Evolutionary conservation across 1,140 invertebrate genomes (phyloP).

Genomic region (Halesus radiatus): DNA sequence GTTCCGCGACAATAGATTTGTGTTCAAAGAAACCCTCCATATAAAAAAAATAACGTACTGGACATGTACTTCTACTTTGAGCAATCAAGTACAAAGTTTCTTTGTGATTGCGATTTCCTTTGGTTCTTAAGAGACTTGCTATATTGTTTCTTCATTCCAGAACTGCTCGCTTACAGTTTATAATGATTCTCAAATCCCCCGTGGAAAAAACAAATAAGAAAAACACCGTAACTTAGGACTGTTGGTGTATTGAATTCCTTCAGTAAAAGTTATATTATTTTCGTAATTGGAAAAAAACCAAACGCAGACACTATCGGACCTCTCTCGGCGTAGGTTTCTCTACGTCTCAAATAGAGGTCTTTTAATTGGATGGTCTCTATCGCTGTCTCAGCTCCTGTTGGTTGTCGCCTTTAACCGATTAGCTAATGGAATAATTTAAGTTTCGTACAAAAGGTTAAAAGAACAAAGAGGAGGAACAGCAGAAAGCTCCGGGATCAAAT

Average conservation of each 20-base stretch:
- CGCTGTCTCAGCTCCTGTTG: not conserved
- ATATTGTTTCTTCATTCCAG: too few relatives aligned
- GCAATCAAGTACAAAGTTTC: too few relatives aligned
- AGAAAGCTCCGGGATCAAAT: conserved; percentile 33
- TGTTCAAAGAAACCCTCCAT: too few relatives aligned
- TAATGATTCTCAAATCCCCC: not conserved
- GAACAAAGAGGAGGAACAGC: conserved; percentile 20
- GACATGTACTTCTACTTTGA: too few relatives aligned
- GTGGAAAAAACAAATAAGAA: not conserved
- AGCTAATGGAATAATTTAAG: conserved; percentile 46
- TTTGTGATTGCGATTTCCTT: too few relatives aligned
- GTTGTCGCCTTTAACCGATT: conserved; percentile 13
- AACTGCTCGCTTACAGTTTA: not conserved
- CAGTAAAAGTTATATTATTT: not conserved
- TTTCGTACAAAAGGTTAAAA: conserved; percentile 31
- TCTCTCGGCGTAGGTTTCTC: not conserved
- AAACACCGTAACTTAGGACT: not conserved
- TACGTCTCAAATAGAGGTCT: not conserved
- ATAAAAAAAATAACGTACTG: too few relatives aligned
- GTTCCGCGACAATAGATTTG: too few relatives aligned
- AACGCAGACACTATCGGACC: too few relatives aligned
- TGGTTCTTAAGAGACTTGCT: too few relatives aligned
- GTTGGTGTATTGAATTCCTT: not conserved
- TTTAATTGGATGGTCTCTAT: conserved; percentile 20
- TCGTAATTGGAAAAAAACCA: not conserved